phyloP scores from a whole-genome alignment of 1,140 invertebrate species.

The Calliphora vicina region DNA sequence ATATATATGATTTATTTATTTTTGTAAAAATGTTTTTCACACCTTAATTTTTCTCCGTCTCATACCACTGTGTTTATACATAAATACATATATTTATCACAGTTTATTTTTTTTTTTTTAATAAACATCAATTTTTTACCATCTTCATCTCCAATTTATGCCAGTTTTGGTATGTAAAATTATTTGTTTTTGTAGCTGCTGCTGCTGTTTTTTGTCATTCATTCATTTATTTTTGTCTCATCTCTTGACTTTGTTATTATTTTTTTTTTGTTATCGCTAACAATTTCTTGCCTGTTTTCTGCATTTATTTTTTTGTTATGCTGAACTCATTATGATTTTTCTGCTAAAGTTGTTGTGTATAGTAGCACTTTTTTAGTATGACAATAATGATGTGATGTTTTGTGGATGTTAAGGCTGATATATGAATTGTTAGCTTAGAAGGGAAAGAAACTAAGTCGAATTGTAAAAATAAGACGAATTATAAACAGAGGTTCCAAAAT shows the following conservation, averaged over 20 bases:
- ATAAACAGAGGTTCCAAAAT: too few relatives aligned
- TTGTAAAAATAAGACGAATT: too few relatives aligned
- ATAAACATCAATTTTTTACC: too few relatives aligned
- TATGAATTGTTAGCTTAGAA: too few relatives aligned
- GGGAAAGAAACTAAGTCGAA: too few relatives aligned
- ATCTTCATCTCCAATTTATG: background rate
- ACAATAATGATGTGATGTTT: constrained; percentile 13
- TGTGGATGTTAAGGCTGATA: background rate
- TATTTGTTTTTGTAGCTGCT: background rate
- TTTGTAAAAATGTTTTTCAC: too few relatives aligned
- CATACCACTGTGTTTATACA: too few relatives aligned
- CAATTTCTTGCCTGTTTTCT: constrained; percentile 1
- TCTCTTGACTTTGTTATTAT: background rate
- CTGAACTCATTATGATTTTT: constrained; percentile 19
- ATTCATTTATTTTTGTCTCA: background rate
- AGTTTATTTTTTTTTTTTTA: too few relatives aligned
- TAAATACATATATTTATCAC: too few relatives aligned
- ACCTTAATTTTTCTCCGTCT: too few relatives aligned
- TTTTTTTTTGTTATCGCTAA: background rate
- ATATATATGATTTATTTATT: too few relatives aligned
- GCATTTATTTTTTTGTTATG: too few relatives aligned
- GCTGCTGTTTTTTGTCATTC: background rate
- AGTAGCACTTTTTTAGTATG: background rate
- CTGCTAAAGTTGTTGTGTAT: background rate
- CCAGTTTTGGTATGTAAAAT: constrained; percentile 11